These are phyloP conservation scores for Mastacembelus armatus DNA, from an alignment of 2,797 vertebrate species.

Conservation along the genomic window DNA sequence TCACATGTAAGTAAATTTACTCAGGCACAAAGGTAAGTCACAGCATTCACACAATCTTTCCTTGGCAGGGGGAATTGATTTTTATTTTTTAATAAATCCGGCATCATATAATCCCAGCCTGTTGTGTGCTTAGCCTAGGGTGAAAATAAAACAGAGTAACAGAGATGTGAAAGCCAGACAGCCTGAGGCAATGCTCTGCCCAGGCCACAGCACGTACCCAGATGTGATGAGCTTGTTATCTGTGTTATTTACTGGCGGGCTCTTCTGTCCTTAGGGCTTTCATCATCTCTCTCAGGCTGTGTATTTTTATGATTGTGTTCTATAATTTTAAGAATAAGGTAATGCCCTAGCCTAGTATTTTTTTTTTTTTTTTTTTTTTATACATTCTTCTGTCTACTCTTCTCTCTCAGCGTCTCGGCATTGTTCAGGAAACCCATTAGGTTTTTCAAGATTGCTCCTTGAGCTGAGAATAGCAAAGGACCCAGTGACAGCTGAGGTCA, in stretches of 20 bases:
- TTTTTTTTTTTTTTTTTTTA: neutral
- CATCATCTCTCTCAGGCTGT: constrained; percentile 51
- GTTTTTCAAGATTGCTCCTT: constrained; percentile 78
- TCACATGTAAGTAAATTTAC: constrained; percentile 13
- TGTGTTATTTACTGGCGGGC: constrained; percentile 60
- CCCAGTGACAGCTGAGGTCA: constrained; percentile 45
- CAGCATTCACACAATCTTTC: constrained; percentile 7
- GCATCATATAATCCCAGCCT: constrained; percentile 10
- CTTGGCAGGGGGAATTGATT: constrained; percentile 44
- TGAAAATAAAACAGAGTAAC: constrained; percentile 44
- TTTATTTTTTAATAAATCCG: constrained; percentile 25
- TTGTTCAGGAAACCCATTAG: constrained; percentile 80
- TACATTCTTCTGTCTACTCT: too few relatives aligned
- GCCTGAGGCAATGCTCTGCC: constrained; percentile 56
- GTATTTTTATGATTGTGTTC: constrained; percentile 54
- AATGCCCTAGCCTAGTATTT: constrained; percentile 18
- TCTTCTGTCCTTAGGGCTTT: constrained; percentile 27
- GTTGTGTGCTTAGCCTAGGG: constrained; percentile 42
- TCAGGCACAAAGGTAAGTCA: constrained; percentile 4
- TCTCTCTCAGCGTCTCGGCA: constrained; percentile 11
- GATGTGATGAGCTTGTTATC: constrained; percentile 71
- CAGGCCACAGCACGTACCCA: constrained; percentile 45
- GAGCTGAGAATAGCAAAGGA: constrained; percentile 74
- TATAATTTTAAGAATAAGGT: constrained; percentile 47
- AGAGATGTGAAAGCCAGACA: constrained; percentile 55